A percentile compares a stretch with the other conserved stretches of the same genome.
Conservation (phyloP, 64 coral and sea anemone genomes). For the Stylophora pistillata region DNA sequence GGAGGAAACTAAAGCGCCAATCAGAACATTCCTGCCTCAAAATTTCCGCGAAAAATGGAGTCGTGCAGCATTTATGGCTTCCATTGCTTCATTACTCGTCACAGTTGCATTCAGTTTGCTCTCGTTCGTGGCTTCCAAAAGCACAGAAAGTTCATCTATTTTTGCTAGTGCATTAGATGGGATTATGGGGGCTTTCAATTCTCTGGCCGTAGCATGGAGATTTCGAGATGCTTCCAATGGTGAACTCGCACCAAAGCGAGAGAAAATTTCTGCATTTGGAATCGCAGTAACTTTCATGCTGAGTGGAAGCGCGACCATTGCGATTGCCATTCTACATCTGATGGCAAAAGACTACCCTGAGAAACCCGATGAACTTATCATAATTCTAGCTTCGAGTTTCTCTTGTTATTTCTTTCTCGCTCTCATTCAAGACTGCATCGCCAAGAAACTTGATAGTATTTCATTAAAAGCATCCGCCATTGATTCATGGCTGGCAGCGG, state of each 20-base stretch:
- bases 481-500: conserved; percentile 61
- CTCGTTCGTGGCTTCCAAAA: conserved; percentile 61
- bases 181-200: conserved; percentile 66
- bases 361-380: conserved; percentile 67
- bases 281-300: conserved; percentile 70
- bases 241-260: conserved; percentile 47
- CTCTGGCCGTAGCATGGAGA: conserved; percentile 78
- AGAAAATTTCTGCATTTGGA: conserved; percentile 49
- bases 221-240: conserved; percentile 77
- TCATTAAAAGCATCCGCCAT: conserved; percentile 61
- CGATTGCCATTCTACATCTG: conserved; percentile 57
- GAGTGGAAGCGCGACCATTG: conserved; percentile 53
- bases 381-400: conserved; percentile 68
- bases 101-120: conserved; percentile 56
- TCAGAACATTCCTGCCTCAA: conserved; percentile 25
- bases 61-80: conserved; percentile 56
- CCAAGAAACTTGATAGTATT: conserved; percentile 65
- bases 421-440: conserved; percentile 57
- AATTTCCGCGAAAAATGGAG: conserved; percentile 70
- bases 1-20: conserved; percentile 39
- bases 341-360: conserved; percentile 36
- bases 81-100: conserved; percentile 32
- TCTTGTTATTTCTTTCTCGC: conserved; percentile 52
- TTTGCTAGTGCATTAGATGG: conserved; percentile 92
- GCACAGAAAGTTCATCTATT: conserved; percentile 81